These are phyloP conservation scores for Mus spicilegus DNA, from an alignment of 2,113 vertebrate species.

Conservation along the genomic window DNA sequence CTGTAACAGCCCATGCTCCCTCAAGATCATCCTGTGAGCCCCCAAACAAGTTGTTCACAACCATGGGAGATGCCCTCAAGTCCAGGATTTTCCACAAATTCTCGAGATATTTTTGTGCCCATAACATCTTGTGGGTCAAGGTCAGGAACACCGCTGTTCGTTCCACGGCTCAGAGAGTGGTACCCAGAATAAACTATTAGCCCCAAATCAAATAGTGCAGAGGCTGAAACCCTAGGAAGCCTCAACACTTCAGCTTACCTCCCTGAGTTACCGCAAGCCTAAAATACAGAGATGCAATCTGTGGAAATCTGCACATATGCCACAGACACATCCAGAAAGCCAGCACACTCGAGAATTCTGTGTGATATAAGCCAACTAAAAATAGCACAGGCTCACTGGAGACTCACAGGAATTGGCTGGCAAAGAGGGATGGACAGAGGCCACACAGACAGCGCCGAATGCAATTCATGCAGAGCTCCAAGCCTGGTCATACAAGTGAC, in stretches of 20 bases:
- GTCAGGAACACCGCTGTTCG: too few species aligned
- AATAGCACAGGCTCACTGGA: background rate
- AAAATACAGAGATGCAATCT: background rate
- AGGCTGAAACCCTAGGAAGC: background rate
- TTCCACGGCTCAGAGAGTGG: background rate
- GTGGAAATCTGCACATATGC: slow-evolving; percentile 4
- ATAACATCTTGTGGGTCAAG: background rate
- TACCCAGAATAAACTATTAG: background rate
- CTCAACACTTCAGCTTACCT: background rate
- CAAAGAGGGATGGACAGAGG: too few species aligned
- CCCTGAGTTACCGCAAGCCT: background rate
- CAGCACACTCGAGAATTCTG: background rate
- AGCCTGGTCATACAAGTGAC: background rate
- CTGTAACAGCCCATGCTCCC: background rate
- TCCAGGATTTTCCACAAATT: background rate
- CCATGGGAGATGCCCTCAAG: background rate
- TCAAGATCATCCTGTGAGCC: background rate
- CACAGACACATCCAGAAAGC: slow-evolving; percentile 41
- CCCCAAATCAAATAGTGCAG: background rate
- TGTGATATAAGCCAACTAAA: background rate
- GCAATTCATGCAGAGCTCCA: background rate
- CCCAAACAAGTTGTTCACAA: background rate
- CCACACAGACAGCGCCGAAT: background rate
- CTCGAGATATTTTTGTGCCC: background rate
- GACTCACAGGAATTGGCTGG: background rate